A percentile compares a stretch with the other conserved stretches of the same genome.
These are phyloP conservation scores for Halyomorpha halys DNA, from an alignment of 1,140 invertebrate species.

Conservation along the genomic window DNA sequence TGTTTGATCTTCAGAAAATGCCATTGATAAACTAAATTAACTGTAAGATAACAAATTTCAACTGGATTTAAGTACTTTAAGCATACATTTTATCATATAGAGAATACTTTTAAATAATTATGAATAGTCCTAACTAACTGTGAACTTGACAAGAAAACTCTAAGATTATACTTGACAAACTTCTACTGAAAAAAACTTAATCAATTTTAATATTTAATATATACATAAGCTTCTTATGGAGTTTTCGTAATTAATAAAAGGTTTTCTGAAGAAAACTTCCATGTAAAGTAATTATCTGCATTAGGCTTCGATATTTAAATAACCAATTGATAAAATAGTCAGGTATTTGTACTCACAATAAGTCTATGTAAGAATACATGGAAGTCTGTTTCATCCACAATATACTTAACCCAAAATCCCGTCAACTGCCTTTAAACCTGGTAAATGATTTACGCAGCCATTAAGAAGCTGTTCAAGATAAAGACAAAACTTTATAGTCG, in stretches of 20 bases:
- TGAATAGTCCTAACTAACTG: neutral
- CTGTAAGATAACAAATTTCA: neutral
- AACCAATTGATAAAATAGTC: neutral
- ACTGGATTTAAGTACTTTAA: too few species aligned
- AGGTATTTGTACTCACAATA: slow-evolving; percentile 14
- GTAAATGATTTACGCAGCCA: slow-evolving; percentile 1
- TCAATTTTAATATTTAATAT: neutral
- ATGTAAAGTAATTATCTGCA: neutral
- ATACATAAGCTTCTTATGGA: neutral
- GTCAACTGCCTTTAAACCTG: neutral
- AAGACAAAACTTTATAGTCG: neutral
- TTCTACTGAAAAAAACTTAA: neutral
- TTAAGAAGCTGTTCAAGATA: neutral
- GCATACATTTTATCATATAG: too few species aligned
- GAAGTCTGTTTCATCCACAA: slow-evolving; percentile 19
- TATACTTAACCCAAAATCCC: neutral
- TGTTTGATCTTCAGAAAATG: too few species aligned
- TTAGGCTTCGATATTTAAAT: neutral
- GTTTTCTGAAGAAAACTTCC: neutral
- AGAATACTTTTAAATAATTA: too few species aligned
- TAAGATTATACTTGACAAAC: too few species aligned
- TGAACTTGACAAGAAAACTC: too few species aligned
- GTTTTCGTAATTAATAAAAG: neutral
- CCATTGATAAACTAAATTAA: neutral
- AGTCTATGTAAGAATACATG: slow-evolving; percentile 24